A percentile compares a stretch with the other conserved stretches of the same genome.
Conservation (phyloP, 2,888 invertebrate species). For the Argyresthia albistria region DNA sequence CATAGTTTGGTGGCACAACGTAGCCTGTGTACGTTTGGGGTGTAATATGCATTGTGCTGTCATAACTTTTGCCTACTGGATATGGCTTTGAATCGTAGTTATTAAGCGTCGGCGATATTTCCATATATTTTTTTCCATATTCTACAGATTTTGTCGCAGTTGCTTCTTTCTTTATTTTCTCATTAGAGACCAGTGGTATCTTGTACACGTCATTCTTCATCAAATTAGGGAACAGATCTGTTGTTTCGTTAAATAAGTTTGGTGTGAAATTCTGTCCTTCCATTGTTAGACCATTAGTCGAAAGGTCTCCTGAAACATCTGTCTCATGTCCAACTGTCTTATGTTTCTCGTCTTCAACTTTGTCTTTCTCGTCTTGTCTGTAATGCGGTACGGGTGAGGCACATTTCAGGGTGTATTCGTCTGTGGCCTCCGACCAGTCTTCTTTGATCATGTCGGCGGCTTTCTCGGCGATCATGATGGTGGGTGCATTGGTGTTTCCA, state of each 20-base stretch:
- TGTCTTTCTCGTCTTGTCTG: neutral
- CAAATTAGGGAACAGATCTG: slow-evolving; percentile 33
- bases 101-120: neutral
- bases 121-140: slow-evolving; percentile 5
- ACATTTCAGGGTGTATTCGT: slow-evolving; percentile 8
- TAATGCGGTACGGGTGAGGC: slow-evolving; percentile 7
- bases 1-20: neutral
- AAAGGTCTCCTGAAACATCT: neutral
- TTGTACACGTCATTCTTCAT: neutral
- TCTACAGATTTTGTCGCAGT: neutral
- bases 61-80: neutral
- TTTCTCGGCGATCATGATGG: slow-evolving; percentile 88
- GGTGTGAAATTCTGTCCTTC: slow-evolving; percentile 8
- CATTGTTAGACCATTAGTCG: neutral
- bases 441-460: slow-evolving; percentile 87
- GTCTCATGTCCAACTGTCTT: neutral
- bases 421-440: slow-evolving; percentile 67
- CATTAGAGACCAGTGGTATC: neutral
- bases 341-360: neutral
- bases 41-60: neutral
- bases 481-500: slow-evolving; percentile 88
- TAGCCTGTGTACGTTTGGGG: neutral
- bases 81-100: neutral
- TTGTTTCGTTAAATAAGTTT: slow-evolving; percentile 46
- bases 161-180: slow-evolving; percentile 1